Percentiles rank a stretch among this genome's conserved stretches.
Conservation (phyloP, 1,140 invertebrate species). For the Spodoptera litura region DNA sequence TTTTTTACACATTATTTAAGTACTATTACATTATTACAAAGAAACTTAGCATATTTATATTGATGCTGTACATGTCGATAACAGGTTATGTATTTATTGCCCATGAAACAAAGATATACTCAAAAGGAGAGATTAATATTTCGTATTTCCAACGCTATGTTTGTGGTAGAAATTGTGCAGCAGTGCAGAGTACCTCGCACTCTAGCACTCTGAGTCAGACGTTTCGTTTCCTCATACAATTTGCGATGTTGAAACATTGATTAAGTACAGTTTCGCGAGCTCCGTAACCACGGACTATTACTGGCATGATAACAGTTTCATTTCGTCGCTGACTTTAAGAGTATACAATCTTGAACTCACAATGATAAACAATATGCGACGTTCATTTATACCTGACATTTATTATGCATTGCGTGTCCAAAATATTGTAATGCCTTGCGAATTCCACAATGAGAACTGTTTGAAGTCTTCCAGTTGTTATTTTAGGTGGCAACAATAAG, state of each 20-base stretch:
- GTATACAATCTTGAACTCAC: constrained; percentile 1
- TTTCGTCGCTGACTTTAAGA: constrained; percentile 7
- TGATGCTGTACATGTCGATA: no score
- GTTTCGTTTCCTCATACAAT: constrained; percentile 50
- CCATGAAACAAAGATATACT: no score
- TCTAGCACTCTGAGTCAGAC: constrained; percentile 31
- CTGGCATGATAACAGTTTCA: constrained; percentile 41
- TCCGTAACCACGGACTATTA: constrained; percentile 31
- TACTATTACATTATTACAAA: no score
- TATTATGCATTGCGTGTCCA: no score
- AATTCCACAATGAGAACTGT: constrained; percentile 42
- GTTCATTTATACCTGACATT: neutral
- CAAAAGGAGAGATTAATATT: neutral
- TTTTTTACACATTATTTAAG: no score
- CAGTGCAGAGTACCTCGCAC: neutral
- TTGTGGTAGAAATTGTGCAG: neutral
- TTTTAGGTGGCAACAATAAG: constrained; percentile 47
- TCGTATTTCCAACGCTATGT: neutral
- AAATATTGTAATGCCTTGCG: constrained; percentile 28
- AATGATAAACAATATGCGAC: neutral
- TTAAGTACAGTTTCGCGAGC: constrained; percentile 47
- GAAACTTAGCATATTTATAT: no score
- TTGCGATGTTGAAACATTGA: constrained; percentile 50
- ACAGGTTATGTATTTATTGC: no score
- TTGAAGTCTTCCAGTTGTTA: constrained; percentile 45